Evolutionary conservation across 1,140 invertebrate genomes (phyloP).

Genomic region (Hirudo medicinalis): DNA sequence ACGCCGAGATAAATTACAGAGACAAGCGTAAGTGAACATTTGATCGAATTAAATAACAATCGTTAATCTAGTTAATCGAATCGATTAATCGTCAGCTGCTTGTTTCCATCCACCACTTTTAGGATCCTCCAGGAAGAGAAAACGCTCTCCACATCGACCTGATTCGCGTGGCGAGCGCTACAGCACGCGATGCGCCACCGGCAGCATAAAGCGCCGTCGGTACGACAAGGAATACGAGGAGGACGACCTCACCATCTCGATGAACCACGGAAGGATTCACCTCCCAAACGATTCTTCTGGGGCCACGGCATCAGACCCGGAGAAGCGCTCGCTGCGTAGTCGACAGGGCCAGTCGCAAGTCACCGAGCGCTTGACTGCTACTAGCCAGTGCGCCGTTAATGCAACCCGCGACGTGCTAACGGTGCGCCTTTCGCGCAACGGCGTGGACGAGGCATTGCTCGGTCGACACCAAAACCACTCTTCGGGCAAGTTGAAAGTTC

Average conservation of each 20-base stretch:
- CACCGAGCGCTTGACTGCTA: too few species aligned
- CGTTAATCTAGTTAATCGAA: not conserved
- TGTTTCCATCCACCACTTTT: not conserved
- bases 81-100: not conserved
- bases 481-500: too few species aligned
- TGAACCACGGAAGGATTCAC: slow-evolving; percentile 15
- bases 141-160: slow-evolving; percentile 23
- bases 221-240: slow-evolving; percentile 20
- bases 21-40: not conserved
- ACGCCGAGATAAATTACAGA: not conserved
- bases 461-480: too few species aligned
- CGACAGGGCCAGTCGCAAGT: too few species aligned
- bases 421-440: too few species aligned
- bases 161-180: slow-evolving; percentile 22
- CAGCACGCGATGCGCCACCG: slow-evolving; percentile 18
- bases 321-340: too few species aligned
- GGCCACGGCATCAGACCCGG: not conserved
- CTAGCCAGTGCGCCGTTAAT: too few species aligned
- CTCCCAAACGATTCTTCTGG: not conserved
- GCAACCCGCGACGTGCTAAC: too few species aligned
- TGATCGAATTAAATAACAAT: not conserved
- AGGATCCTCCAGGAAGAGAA: not conserved
- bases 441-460: too few species aligned
- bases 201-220: slow-evolving; percentile 18
- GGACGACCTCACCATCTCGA: slow-evolving; percentile 11